Evolutionary conservation across 2,113 vertebrate species (phyloP).

Genomic region (Astatotilapia flaviijosephi): DNA sequence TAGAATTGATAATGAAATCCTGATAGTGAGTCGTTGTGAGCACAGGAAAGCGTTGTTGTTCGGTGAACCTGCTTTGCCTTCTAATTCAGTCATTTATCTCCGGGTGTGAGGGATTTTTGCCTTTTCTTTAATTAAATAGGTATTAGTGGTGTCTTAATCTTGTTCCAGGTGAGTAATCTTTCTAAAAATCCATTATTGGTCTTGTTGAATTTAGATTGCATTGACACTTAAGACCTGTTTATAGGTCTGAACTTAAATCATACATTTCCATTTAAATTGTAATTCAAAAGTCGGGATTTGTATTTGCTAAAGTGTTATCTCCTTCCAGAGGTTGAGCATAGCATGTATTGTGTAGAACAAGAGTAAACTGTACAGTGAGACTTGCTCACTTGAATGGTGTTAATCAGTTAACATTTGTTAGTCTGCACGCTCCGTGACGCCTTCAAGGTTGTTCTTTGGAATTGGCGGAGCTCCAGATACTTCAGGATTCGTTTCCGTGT

Average conservation of each 20-base stretch:
- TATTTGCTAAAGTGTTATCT: not conserved
- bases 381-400: not conserved
- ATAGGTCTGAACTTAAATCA: not conserved
- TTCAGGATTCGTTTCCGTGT: slow-evolving; percentile 11
- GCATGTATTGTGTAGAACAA: not conserved
- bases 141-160: slow-evolving; percentile 38
- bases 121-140: slow-evolving; percentile 49
- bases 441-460: slow-evolving; percentile 54
- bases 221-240: not conserved
- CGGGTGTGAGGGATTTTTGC: slow-evolving; percentile 20
- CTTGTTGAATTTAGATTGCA: not conserved
- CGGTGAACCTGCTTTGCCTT: not conserved
- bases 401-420: not conserved
- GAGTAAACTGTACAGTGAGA: not conserved
- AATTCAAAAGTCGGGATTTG: not conserved
- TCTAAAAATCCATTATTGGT: not conserved
- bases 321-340: not conserved
- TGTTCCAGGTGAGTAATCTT: slow-evolving; percentile 38
- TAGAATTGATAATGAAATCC: not conserved
- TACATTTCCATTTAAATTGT: not conserved
- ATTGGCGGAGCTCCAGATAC: slow-evolving; percentile 33
- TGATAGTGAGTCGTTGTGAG: not conserved
- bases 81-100: slow-evolving; percentile 22
- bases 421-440: not conserved
- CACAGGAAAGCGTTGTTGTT: not conserved